Conservation (phyloP, 2,113 vertebrate species). For the Hepsetus odoe region DNA sequence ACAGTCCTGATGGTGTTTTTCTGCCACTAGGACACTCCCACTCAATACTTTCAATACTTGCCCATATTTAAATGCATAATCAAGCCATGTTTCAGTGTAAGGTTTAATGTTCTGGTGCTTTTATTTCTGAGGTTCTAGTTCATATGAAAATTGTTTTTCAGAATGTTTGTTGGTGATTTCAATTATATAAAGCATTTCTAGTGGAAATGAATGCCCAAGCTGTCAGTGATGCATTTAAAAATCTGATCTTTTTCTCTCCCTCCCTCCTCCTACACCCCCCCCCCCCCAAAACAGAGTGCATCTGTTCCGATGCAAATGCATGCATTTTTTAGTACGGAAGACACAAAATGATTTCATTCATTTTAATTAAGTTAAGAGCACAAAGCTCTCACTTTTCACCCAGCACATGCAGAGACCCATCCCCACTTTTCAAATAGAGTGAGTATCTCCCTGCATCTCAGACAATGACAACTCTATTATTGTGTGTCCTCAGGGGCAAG, state of each 20-base stretch:
- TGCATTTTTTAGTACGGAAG: constrained; percentile 39
- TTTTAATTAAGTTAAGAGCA: constrained; percentile 48
- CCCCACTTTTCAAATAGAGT: not conserved
- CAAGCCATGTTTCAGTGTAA: constrained; percentile 35
- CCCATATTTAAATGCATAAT: constrained; percentile 2
- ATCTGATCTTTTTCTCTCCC: constrained; percentile 31
- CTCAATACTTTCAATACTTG: constrained; percentile 11
- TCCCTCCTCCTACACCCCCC: not conserved
- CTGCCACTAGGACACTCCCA: constrained; percentile 2
- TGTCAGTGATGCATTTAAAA: constrained; percentile 33
- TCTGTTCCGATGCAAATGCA: constrained; percentile 29
- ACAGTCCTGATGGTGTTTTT: constrained; percentile 50
- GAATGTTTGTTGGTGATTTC: not conserved
- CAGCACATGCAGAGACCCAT: constrained; percentile 4
- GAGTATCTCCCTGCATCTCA: constrained; percentile 67
- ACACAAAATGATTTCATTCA: constrained; percentile 33
- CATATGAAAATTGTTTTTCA: not conserved
- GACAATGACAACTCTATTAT: constrained; percentile 27
- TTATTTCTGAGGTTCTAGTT: not conserved
- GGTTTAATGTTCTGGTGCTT: not conserved
- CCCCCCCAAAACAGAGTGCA: constrained; percentile 13
- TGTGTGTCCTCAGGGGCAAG: constrained; percentile 70
- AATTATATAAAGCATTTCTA: constrained; percentile 2
- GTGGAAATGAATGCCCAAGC: constrained; percentile 4
- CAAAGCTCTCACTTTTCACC: constrained; percentile 36